Percentiles rank a stretch among this genome's conserved stretches.
Conservation (phyloP, 2,888 invertebrate genomes). For the Cabera pusaria region DNA sequence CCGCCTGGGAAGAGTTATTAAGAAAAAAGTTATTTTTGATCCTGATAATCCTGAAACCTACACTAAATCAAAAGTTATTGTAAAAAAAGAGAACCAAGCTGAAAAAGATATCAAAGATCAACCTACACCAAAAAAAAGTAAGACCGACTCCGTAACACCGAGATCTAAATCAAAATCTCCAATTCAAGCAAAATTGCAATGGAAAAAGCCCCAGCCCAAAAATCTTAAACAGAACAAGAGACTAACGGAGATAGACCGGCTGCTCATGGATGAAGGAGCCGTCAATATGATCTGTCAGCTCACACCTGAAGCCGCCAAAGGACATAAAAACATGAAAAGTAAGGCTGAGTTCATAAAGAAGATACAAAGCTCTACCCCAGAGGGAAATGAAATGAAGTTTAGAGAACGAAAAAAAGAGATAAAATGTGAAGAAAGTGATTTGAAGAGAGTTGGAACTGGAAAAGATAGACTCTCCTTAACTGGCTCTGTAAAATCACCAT, state of each 20-base stretch:
- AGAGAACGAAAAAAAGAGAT: constrained; percentile 77
- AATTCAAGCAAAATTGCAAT: constrained; percentile 57
- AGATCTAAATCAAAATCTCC: constrained; percentile 65
- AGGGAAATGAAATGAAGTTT: constrained; percentile 72
- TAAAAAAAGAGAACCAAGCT: constrained; percentile 44
- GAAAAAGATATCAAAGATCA: constrained; percentile 55
- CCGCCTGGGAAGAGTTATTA: constrained; percentile 83
- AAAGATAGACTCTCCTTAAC: constrained; percentile 66
- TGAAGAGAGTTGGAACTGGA: constrained; percentile 58
- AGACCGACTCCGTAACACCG: constrained; percentile 47
- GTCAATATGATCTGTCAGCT: constrained; percentile 93
- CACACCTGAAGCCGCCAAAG: constrained; percentile 82
- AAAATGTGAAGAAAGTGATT: constrained; percentile 61
- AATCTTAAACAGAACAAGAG: constrained; percentile 79
- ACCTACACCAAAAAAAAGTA: constrained; percentile 52
- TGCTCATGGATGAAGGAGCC: constrained; percentile 93
- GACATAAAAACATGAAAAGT: constrained; percentile 75
- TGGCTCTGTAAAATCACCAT: constrained; percentile 76
- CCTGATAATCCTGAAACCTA: constrained; percentile 84
- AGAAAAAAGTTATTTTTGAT: constrained; percentile 89
- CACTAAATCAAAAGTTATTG: constrained; percentile 61
- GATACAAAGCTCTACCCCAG: constrained; percentile 77
- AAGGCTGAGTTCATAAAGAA: constrained; percentile 86
- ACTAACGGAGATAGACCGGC: constrained; percentile 88
- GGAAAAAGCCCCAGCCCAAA: constrained; percentile 76